These are phyloP conservation scores for Luperina nickerlii DNA, from an alignment of 2,888 invertebrate genomes.

Conservation along the genomic window DNA sequence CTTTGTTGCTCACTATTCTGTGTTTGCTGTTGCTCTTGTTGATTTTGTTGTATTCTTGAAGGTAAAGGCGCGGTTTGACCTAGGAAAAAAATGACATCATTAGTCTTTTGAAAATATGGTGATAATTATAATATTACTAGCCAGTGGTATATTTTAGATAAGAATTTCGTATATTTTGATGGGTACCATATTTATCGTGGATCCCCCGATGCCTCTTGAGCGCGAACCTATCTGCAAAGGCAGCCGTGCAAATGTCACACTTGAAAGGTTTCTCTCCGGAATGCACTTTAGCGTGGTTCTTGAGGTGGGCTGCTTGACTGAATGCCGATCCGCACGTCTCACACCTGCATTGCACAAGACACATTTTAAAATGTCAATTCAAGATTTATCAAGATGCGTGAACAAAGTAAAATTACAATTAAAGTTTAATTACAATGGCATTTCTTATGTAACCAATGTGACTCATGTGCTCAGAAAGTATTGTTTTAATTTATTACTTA, in stretches of 20 bases:
- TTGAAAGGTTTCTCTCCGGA: slow-evolving; percentile 95
- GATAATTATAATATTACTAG: slow-evolving; percentile 1
- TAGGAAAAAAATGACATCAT: slow-evolving; percentile 57
- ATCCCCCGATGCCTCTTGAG: slow-evolving; percentile 96
- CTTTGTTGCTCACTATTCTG: slow-evolving; percentile 77
- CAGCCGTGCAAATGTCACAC: slow-evolving; percentile 95
- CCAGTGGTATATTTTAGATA: not conserved
- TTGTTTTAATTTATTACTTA: not conserved
- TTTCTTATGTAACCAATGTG: not conserved
- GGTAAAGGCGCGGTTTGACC: slow-evolving; percentile 88
- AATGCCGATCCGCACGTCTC: slow-evolving; percentile 97
- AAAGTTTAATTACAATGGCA: no score
- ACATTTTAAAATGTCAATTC: slow-evolving; percentile 1
- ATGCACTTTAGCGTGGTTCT: slow-evolving; percentile 96
- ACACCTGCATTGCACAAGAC: slow-evolving; percentile 89
- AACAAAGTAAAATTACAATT: no score
- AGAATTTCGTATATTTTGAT: not conserved
- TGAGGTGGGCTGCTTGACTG: slow-evolving; percentile 96
- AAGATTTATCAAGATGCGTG: not conserved
- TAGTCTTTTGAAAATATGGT: not conserved
- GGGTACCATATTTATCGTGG: slow-evolving; percentile 95
- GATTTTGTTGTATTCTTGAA: slow-evolving; percentile 81
- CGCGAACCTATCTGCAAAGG: slow-evolving; percentile 96
- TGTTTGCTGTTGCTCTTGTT: slow-evolving; percentile 79
- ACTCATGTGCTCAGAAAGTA: not conserved